Percentiles rank a stretch among this genome's conserved stretches.
Evolutionary conservation across 1,140 invertebrate genomes (phyloP).

Genomic region (Drosophila hydei): DNA sequence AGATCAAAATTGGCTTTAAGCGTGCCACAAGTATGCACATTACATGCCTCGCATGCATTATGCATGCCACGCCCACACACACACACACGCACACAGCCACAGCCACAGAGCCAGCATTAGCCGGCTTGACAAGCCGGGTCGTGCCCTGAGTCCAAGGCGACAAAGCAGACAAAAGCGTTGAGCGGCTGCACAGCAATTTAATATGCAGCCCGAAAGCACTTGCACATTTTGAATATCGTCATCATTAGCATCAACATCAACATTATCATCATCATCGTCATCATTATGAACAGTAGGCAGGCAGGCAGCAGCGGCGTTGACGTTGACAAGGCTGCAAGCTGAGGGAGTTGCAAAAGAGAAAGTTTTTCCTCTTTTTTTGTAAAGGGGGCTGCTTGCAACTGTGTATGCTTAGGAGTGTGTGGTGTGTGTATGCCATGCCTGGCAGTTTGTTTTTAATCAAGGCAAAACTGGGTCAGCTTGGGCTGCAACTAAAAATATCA

Average conservation of each 20-base stretch:
- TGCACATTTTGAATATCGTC: slow-evolving; percentile 19
- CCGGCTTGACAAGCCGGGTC: slow-evolving; percentile 47
- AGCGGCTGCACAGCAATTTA: slow-evolving; percentile 40
- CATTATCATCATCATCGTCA: slow-evolving; percentile 2
- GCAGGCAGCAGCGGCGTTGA: slow-evolving; percentile 21
- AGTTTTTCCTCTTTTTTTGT: slow-evolving; percentile 48
- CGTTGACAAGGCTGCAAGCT: slow-evolving; percentile 46
- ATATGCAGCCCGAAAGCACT: slow-evolving; percentile 33
- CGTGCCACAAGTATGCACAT: slow-evolving; percentile 70
- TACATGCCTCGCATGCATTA: slow-evolving; percentile 48
- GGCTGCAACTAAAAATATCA: slow-evolving; percentile 80
- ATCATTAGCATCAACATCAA: slow-evolving; percentile 5
- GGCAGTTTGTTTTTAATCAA: slow-evolving; percentile 82
- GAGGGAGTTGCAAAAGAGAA: slow-evolving; percentile 63
- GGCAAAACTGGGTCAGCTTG: slow-evolving; percentile 77
- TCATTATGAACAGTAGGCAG: slow-evolving; percentile 21
- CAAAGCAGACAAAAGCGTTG: slow-evolving; percentile 38
- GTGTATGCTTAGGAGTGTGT: slow-evolving; percentile 54
- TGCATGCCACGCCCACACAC: slow-evolving; percentile 56
- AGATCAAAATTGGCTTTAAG: slow-evolving; percentile 69
- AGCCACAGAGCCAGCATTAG: slow-evolving; percentile 24
- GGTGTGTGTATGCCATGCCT: slow-evolving; percentile 37
- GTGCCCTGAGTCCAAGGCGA: slow-evolving; percentile 47
- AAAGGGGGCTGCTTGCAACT: slow-evolving; percentile 17
- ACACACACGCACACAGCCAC: slow-evolving; percentile 17